Evolutionary conservation across 2,113 vertebrate species (phyloP), one percentile per base, ranked within the genome.

Genomic region (Girardinichthys multiradiatus): DNA sequence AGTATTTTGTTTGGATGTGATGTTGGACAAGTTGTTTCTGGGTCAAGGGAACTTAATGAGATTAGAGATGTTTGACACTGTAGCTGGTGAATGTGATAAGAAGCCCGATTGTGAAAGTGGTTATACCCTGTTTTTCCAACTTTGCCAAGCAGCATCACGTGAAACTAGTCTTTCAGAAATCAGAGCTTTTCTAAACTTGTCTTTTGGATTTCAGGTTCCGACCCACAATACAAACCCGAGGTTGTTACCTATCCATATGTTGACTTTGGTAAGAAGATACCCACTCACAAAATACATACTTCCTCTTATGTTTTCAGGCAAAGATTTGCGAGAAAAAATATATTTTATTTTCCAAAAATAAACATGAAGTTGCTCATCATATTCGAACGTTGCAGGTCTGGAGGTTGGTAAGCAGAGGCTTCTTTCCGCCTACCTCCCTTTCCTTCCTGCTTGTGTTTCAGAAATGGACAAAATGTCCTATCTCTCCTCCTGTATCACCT

Each of bases 341-440:
- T 2, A 5, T 27, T 31, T 15, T 29, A 75, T 79, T 68, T 68
- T 75, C 51, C 1, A 1, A 12, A 64, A 54, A 59, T 4, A 68
- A 37, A 2, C 1, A 24, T 1, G 17, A 70, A 10, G 68, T 70
- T 72, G 29, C 31, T 7, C 28, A 24, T 84, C 4, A 0, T 1
- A 54, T 65, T 72, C 81, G 12, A 69, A 72, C 67, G 74, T 74
- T 79, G 27, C 81, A 95, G 94, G 96, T 77, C 79, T 96, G 74
- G 96, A 98, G 89, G 94, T 98, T 64, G 94, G 96, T 82, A 99
- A 97, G 85, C 96, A 97, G 87, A 95, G 97, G 30, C 93, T 99
- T 4, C 88, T 98, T 58, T 95, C 96, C 57, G 94, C 96, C 85
- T 92, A 96, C 82, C 94, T 99, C 72, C 92, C 95, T 35, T 96